Conservation (phyloP, 2,797 vertebrate species). For the Neosilurus mollespiculum region DNA sequence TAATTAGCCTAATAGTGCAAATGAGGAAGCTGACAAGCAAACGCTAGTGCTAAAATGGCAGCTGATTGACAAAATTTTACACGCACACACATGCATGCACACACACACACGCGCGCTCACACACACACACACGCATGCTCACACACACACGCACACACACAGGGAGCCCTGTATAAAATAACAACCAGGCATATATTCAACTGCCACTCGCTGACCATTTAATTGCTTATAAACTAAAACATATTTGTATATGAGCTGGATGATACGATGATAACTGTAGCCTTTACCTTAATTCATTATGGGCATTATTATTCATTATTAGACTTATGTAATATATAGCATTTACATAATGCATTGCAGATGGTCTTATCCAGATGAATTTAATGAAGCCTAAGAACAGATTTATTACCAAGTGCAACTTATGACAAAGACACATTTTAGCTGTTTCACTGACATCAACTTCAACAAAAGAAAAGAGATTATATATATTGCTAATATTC, state of each 20-base stretch:
- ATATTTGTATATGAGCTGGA: not conserved
- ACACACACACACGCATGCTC: slow-evolving; percentile 15
- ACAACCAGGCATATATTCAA: not conserved
- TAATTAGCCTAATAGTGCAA: slow-evolving; percentile 72
- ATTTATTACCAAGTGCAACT: not conserved
- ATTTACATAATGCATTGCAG: slow-evolving; percentile 9
- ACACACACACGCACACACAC: slow-evolving; percentile 14
- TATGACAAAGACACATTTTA: slow-evolving; percentile 4
- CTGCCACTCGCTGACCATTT: not conserved
- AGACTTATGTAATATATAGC: not conserved
- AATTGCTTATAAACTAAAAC: not conserved
- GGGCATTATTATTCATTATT: slow-evolving; percentile 4
- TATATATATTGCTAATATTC: not conserved
- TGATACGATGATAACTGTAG: not conserved
- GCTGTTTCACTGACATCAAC: not conserved
- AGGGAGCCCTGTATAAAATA: not conserved
- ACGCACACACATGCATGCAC: slow-evolving; percentile 33
- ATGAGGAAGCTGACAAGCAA: slow-evolving; percentile 74
- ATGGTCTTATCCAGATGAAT: slow-evolving; percentile 5
- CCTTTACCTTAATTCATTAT: not conserved
- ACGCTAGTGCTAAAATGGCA: slow-evolving; percentile 75
- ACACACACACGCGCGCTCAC: slow-evolving; percentile 8
- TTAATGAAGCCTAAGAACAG: slow-evolving; percentile 5
- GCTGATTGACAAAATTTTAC: slow-evolving; percentile 68
- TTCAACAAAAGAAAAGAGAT: not conserved